Evolutionary conservation across 1,140 invertebrate genomes (phyloP).

Genomic region (Nixonia krombeini): DNA sequence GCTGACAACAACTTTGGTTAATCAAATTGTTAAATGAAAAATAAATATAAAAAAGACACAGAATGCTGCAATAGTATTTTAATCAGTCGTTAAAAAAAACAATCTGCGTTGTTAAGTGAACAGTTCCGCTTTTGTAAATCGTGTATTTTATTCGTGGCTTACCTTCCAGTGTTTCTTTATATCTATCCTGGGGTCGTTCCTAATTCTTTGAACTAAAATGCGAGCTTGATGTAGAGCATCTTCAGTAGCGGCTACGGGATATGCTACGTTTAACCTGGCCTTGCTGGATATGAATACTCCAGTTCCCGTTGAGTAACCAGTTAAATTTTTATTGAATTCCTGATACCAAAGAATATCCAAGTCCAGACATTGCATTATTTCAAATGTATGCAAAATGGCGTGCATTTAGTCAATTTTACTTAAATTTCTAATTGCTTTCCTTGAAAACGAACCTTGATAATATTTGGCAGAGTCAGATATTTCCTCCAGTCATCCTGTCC

Average conservation of each 20-base stretch:
- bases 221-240: conserved; percentile 79
- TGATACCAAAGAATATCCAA: conserved; percentile 23
- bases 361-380: conserved; percentile 7
- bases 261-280: conserved; percentile 79
- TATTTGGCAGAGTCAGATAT: conserved; percentile 80
- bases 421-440: no score
- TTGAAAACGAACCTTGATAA: conserved; percentile 68
- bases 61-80: no score
- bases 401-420: no score
- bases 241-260: conserved; percentile 80
- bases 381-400: not conserved
- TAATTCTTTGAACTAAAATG: conserved; percentile 80
- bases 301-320: conserved; percentile 79
- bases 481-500: conserved; percentile 79
- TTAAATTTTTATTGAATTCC: conserved; percentile 78
- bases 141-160: conserved; percentile 1
- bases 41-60: not conserved
- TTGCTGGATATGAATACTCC: conserved; percentile 79
- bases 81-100: no score
- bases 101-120: no score
- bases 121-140: no score
- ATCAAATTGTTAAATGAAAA: not conserved
- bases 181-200: conserved; percentile 75
- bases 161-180: conserved; percentile 84
- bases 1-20: conserved; percentile 64